Conservation (phyloP, 2,888 invertebrate genomes). For the Phytoseiulus persimilis region DNA sequence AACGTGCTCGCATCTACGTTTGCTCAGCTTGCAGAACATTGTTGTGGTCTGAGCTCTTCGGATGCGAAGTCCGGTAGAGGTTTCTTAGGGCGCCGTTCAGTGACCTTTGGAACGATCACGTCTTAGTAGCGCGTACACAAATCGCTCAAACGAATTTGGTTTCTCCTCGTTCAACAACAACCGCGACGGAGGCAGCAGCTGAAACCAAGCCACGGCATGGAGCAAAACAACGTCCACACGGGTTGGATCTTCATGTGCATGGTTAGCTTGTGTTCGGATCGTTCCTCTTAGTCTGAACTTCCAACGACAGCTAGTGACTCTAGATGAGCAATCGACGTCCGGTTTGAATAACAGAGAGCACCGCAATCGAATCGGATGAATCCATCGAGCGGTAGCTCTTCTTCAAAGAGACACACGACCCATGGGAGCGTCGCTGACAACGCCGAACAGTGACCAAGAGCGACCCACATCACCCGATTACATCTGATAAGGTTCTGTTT, state of each 20-base stretch:
- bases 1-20: too few species aligned
- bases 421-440: neutral
- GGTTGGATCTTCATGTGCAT: neutral
- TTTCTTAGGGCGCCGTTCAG: neutral
- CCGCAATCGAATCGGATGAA: neutral
- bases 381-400: neutral
- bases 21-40: too few species aligned
- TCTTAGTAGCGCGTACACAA: neutral
- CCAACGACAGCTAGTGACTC: neutral
- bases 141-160: neutral
- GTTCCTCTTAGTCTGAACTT: neutral
- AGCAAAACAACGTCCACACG: neutral
- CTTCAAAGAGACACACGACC: neutral
- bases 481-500: neutral
- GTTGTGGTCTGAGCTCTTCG: too few species aligned
- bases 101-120: neutral
- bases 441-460: neutral
- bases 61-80: neutral
- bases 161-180: neutral
- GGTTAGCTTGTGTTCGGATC: neutral
- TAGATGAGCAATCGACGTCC: neutral
- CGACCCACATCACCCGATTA: neutral
- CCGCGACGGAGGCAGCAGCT: neutral
- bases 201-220: neutral
- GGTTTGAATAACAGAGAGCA: neutral